Evolutionary conservation across 2,113 vertebrate genomes (phyloP).

Genomic region (Scolopax mira): DNA sequence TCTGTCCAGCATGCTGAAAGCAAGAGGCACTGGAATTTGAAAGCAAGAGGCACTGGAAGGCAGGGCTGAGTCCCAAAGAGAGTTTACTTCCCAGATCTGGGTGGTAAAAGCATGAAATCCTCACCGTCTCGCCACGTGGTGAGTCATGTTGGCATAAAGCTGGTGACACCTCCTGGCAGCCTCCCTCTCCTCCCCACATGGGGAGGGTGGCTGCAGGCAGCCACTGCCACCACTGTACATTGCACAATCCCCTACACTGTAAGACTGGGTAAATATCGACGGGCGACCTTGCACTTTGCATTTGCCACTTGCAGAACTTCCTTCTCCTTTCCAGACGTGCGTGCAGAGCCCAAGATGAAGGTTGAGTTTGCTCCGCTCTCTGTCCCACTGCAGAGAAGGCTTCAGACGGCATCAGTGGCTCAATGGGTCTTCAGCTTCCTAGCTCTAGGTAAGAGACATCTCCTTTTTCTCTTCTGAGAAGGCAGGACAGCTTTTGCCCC

Average conservation of each 20-base stretch:
- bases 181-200: rapidly evolving
- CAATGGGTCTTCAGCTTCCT: constrained; percentile 62
- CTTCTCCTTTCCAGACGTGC: neutral
- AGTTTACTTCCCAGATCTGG: neutral
- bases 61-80: neutral
- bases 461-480: neutral
- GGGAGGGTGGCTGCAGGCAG: neutral
- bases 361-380: constrained; percentile 19
- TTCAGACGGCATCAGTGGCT: constrained; percentile 25
- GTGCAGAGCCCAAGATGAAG: constrained; percentile 23
- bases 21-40: no score
- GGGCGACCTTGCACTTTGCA: constrained; percentile 9
- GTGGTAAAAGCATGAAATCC: neutral
- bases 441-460: constrained; percentile 16
- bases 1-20: no score
- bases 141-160: neutral
- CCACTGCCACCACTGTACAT: neutral
- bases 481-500: neutral
- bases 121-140: neutral
- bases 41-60: neutral
- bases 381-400: neutral
- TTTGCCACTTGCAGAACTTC: neutral
- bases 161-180: rapidly evolving
- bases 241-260: constrained; percentile 1
- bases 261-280: neutral